These are phyloP conservation scores for Corapipo altera DNA, from an alignment of 2,113 vertebrate genomes.

Conservation along the genomic window DNA sequence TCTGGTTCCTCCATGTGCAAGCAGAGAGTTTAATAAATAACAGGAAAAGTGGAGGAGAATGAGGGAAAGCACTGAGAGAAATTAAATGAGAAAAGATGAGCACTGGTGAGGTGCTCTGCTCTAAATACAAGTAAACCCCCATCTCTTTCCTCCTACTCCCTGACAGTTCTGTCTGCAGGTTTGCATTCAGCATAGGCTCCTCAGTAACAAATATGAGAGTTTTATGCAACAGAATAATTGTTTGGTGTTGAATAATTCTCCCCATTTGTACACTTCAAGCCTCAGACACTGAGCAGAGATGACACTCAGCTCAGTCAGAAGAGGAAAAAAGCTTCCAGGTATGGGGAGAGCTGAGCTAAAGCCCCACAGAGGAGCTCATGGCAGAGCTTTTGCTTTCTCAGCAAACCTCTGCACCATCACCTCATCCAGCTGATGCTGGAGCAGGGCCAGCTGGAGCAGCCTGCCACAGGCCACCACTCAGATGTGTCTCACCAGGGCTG, in stretches of 20 bases:
- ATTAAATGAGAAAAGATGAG: neutral
- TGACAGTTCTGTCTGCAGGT: constrained; percentile 7
- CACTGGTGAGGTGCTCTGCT: neutral
- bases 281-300: neutral
- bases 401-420: neutral
- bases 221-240: constrained; percentile 49
- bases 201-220: neutral
- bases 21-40: neutral
- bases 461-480: neutral
- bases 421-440: neutral
- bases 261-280: constrained; percentile 24
- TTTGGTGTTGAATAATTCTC: constrained; percentile 48
- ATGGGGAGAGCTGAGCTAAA: neutral
- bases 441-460: neutral
- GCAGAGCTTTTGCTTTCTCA: neutral
- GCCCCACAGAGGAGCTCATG: rapidly evolving
- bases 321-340: neutral
- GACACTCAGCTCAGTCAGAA: neutral
- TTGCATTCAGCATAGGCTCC: neutral
- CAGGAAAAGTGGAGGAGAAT: neutral
- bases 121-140: neutral
- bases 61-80: neutral
- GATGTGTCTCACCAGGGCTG: neutral
- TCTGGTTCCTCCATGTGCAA: neutral
- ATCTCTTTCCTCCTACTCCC: neutral